Evolutionary conservation across 2,888 invertebrate genomes (phyloP), one percentile per base, ranked within the genome.

Genomic region (Stenolophus ochropezus): DNA sequence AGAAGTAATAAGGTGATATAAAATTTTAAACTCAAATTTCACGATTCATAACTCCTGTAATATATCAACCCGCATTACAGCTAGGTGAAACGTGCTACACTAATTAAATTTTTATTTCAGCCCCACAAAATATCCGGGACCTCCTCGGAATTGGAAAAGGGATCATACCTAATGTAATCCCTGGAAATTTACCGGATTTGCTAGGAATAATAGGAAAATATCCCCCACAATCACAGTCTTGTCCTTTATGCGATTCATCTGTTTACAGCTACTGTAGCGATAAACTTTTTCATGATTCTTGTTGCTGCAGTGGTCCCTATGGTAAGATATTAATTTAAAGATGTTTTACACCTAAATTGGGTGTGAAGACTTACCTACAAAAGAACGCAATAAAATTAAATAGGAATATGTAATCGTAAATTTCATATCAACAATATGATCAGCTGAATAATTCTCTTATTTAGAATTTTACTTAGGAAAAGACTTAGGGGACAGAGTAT

Each of bases 181-280:
- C 71, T n/a, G 80, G 73, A 23, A 65, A 80, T 21, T 27, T 80
- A 33, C 53, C 42, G 42, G 80, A 80, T n/a, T 14, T 80, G n/a
- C 1, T 69, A 11, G 73, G 53, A 14, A 14, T 69, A 49, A 73
- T 58, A 20, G 47, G 49, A 11, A 47, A 33, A 49, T 73, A 73
- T 16, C 75, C 58, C 73, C 23, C 79, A 79, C 21, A 75, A 51
- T 53, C 84, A 65, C 84, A 87, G 77, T 82, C 87, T n/a, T 95
- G 95, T 85, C 95, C 95, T 0, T 87, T 93, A 25, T 95, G 95
- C 85, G 95, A 95, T 87, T 93, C 94, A 0, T 95, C 95, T 0
- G 95, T 95, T 2, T 95, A 93, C 88, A 92, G 93, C 84, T 95
- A 95, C 88, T 95, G 95, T 87, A 93, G 92, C 0, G 92, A 94